phyloP scores from a whole-genome alignment of 1,140 invertebrate species.

The Idris sp. region DNA sequence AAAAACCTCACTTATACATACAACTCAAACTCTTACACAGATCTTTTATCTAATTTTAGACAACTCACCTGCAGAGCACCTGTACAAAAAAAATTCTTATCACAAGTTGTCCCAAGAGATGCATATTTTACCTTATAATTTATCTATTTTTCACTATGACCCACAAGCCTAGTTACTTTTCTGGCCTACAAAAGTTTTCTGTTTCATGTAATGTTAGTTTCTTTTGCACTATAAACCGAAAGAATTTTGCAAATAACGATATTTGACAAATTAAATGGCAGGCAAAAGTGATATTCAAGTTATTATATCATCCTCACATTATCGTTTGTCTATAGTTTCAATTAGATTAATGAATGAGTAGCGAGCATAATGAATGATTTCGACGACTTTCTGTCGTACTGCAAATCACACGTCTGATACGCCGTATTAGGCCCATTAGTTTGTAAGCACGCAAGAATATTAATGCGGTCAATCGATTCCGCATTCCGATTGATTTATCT shows the following conservation, averaged over 20 bases:
- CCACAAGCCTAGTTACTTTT: constrained; percentile 39
- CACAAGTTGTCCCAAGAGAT: too few species aligned
- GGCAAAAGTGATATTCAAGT: too few species aligned
- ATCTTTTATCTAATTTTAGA: too few species aligned
- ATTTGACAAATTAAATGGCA: too few species aligned
- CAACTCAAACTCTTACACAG: too few species aligned
- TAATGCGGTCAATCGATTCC: constrained; percentile 35
- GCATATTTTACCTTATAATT: constrained; percentile 34
- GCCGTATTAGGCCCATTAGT: neutral
- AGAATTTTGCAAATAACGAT: too few species aligned
- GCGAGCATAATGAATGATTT: constrained; percentile 10
- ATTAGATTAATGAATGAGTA: constrained; percentile 33
- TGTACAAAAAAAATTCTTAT: too few species aligned
- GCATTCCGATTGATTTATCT: constrained; percentile 12
- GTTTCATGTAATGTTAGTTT: too few species aligned
- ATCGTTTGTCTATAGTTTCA: constrained; percentile 14
- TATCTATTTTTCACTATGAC: constrained; percentile 37
- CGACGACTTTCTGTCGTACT: neutral
- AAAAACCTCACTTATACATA: too few species aligned
- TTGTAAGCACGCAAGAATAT: constrained; percentile 1
- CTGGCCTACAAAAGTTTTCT: constrained; percentile 20
- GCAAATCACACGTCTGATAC: constrained; percentile 23
- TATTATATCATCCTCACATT: too few species aligned
- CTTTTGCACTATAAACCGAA: too few species aligned
- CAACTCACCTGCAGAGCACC: too few species aligned